Evolutionary conservation across 1,140 invertebrate genomes (phyloP), one percentile per base, ranked within the genome.

Genomic region (Anoplophora glabripennis): DNA sequence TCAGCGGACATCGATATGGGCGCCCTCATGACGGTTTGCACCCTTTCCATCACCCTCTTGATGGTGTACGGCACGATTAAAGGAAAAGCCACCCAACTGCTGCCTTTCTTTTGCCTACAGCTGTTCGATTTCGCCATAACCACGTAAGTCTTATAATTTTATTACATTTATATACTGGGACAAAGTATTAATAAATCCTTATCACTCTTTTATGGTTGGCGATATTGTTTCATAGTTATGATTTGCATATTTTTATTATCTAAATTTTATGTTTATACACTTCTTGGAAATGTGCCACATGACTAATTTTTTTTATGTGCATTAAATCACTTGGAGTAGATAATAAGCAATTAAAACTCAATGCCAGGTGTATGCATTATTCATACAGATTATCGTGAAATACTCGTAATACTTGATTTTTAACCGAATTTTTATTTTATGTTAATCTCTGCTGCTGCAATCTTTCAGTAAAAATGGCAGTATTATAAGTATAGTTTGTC

Each of bases 81-180:
- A 73, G 88, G 86, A 38, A 89, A 89, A 70, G 88, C 90, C 0
- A 86, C 85, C 0, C 89, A 92, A 73, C 75, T 94, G 45, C 81
- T 94, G 77, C 91, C 92, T 3, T 93, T 93, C 78, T 93, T 94
- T 79, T 92, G 89, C 66, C 80, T 93, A 1, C 90, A 92, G 79
- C 83, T 93, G 37, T 93, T 93, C 75, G 90, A 93, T 77, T 93
- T 93, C 78, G 90, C 88, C 62, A 87, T 93, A 57, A 88, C 88
- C 49, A 86, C 87, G 88, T 90, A 78, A 84, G 82, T 79, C 48
- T 5, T 1, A 53, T n/a, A n/a, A n/a, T 10, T 57, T 33, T 9
- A 11, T 40, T 7, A n/a, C 5, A 3, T 2, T 46, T 56, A 5
- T 28, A 28, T 15, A 14, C 17, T 15, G 44, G 9, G n/a, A 18